Conservation (phyloP, 2,113 vertebrate genomes). For the Microcebus ravelobensis region DNA sequence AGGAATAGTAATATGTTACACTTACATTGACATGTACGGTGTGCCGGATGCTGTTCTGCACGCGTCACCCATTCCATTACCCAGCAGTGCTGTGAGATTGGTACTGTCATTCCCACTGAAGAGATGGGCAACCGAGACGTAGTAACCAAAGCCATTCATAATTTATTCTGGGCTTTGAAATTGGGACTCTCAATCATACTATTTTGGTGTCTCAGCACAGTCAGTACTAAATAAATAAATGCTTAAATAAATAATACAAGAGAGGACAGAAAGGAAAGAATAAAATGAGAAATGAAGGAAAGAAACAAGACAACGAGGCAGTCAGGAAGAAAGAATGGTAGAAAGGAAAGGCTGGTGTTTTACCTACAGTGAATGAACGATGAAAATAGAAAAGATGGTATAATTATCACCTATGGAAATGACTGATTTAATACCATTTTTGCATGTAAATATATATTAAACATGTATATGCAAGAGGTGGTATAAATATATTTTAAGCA, state of each 20-base stretch:
- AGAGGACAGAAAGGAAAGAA: neutral
- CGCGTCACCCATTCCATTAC: neutral
- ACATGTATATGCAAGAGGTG: neutral
- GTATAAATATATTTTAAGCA: neutral
- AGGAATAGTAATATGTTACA: neutral
- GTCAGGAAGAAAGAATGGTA: neutral
- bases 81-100: too few relatives aligned
- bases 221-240: neutral
- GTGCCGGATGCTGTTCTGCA: neutral
- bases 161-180: neutral
- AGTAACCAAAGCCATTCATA: neutral
- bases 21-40: neutral
- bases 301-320: neutral
- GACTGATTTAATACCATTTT: neutral
- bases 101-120: neutral
- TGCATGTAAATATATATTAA: neutral
- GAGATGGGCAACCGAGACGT: neutral
- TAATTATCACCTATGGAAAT: neutral
- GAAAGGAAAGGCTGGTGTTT: neutral
- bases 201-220: neutral
- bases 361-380: neutral
- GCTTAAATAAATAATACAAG: neutral
- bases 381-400: neutral
- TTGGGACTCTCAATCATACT: neutral
- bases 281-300: neutral